Evolutionary conservation across 2,797 vertebrate species (phyloP), one percentile per base, ranked within the genome.

Genomic region (Artibeus jamaicensis): DNA sequence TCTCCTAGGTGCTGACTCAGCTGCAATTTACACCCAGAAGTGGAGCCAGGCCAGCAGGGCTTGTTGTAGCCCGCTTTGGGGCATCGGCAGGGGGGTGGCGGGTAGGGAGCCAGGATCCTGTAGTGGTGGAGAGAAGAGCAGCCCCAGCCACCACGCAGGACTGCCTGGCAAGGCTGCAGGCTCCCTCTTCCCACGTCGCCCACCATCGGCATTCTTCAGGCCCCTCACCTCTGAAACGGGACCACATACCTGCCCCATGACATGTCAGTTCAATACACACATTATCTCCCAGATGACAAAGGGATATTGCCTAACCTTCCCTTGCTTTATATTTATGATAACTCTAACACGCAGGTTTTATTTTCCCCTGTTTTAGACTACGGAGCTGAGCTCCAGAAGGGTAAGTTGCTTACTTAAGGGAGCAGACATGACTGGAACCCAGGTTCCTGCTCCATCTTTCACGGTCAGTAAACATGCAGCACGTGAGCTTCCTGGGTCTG

Each of bases 11-110:
- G 97, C 94, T 81, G 16, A 91, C 93, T 96, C 97, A 97, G 93
- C 93, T 93, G 85, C 92, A 90, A 85, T 97, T 97, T 97, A 93
- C 97, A 93, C 98, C 98, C 95, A 77, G 65, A 53, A 12, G 73
- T 95, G 96, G 89, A 97, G 91, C 29, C 48, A 90, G 86, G 96
- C 97, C 97, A 97, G 89, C 53, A 5, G 87, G 87, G 91, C 97
- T 95, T 92, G 96, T 93, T 93, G 93, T 88, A 89, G 94, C 97
- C 95, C 8, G 97, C 82, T 92, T 55, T 55, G 55, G 90, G 86
- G 46, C 89, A 95, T 71, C 77, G 37, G 74, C 34, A 9, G 0
- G 67, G 92, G 95, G 94, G 96, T 57, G 96, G 89, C 8, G 0
- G 11, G 46, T 59, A 93, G 39, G 68, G 81, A 96, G 89, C 86